A percentile compares a stretch with the other conserved stretches of the same genome.
Conservation (phyloP, 2,888 invertebrate species). For the Kuschelorhynchus macadamiae region DNA sequence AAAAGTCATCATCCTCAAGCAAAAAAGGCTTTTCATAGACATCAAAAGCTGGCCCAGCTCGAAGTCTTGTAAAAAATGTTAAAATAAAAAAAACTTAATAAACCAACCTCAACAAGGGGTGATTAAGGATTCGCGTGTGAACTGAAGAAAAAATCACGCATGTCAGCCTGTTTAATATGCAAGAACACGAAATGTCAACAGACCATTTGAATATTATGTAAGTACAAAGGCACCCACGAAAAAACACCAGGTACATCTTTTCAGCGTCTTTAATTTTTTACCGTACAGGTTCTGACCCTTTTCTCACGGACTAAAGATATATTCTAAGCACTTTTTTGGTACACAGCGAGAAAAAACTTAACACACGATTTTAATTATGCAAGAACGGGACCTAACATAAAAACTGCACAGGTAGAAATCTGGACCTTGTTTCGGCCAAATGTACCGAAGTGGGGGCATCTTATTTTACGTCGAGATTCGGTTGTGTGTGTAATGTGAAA, state of each 20-base stretch:
- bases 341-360: conserved; percentile 56
- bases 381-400: conserved; percentile 53
- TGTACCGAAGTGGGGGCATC: conserved; percentile 18
- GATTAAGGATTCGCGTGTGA: conserved; percentile 64
- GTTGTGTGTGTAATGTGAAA: conserved; percentile 18
- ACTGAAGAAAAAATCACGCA: conserved; percentile 65
- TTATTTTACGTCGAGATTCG: conserved; percentile 10
- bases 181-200: conserved; percentile 69
- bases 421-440: conserved; percentile 39
- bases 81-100: conserved; percentile 21
- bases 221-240: conserved; percentile 64
- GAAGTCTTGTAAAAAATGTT: conserved; percentile 8
- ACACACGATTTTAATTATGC: conserved; percentile 62
- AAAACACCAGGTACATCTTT: conserved; percentile 66
- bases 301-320: conserved; percentile 64
- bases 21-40: conserved; percentile 31
- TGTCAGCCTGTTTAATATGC: conserved; percentile 67
- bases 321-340: conserved; percentile 53
- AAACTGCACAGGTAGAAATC: conserved; percentile 57
- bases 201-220: conserved; percentile 61
- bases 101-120: conserved; percentile 26
- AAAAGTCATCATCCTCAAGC: conserved; percentile 16
- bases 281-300: conserved; percentile 60
- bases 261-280: conserved; percentile 61
- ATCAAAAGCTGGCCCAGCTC: conserved; percentile 16